These are phyloP conservation scores for Regulus satrapa DNA, from an alignment of 2,113 vertebrate species.

Conservation along the genomic window DNA sequence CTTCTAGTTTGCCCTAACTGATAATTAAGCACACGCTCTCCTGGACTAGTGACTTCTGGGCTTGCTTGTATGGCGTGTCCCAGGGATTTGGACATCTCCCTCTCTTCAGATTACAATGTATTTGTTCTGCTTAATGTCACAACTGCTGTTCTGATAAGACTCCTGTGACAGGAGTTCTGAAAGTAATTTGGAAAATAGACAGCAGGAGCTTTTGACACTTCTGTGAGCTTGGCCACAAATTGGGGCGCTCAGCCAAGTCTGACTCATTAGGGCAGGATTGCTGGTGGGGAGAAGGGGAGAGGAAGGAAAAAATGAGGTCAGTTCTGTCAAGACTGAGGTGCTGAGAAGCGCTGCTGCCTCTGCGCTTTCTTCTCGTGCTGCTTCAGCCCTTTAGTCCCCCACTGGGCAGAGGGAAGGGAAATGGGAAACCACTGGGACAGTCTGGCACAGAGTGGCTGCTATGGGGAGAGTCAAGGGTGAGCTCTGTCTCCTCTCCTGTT, in stretches of 20 bases:
- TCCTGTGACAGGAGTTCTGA: neutral
- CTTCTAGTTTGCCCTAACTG: neutral
- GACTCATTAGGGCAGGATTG: conserved; percentile 27
- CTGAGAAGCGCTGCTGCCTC: neutral
- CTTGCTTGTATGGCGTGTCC: neutral
- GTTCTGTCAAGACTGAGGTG: neutral
- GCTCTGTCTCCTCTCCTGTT: neutral
- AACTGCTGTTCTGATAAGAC: conserved; percentile 34
- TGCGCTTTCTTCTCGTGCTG: neutral
- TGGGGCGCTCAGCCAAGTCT: neutral
- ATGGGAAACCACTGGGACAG: neutral
- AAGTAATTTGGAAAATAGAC: conserved; percentile 15
- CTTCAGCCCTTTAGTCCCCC: neutral
- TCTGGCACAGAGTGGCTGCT: neutral
- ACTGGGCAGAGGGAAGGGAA: neutral
- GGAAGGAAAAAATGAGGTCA: conserved; percentile 26
- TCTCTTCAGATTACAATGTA: neutral
- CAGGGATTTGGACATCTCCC: neutral
- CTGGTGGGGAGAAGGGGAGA: conserved; percentile 4
- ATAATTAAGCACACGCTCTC: neutral
- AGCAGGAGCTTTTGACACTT: conserved; percentile 35
- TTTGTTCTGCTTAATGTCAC: conserved; percentile 53
- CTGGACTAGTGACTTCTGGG: neutral
- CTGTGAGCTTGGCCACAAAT: neutral
- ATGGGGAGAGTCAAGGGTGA: neutral